Percentiles rank a stretch among this genome's conserved stretches.
phyloP scores from a whole-genome alignment of 2,797 vertebrate species.

The Cygnus olor region DNA sequence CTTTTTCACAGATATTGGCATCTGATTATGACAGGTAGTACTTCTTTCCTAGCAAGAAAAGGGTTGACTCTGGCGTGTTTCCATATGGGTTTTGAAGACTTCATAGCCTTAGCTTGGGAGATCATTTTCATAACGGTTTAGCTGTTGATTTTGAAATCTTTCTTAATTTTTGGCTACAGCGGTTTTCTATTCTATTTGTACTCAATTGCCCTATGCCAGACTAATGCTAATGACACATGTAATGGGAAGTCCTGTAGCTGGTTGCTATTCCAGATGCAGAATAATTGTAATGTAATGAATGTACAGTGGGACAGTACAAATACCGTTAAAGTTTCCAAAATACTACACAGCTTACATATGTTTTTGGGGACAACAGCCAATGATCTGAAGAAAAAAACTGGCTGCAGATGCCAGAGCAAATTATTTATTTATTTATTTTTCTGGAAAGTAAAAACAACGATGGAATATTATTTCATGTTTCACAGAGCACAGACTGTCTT shows the following conservation, averaged over 20 bases:
- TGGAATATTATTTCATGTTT: not conserved
- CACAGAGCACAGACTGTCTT: not conserved
- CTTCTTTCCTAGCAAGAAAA: too few relatives aligned
- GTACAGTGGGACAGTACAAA: not conserved
- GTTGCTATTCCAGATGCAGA: not conserved
- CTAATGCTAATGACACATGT: not conserved
- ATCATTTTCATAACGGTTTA: not conserved
- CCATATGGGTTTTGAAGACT: not conserved
- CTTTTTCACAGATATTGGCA: not conserved
- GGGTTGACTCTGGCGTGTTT: not conserved
- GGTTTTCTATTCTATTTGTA: not conserved
- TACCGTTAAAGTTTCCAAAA: not conserved
- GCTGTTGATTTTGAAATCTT: not conserved
- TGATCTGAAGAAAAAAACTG: not conserved
- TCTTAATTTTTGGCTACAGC: not conserved
- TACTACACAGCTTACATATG: not conserved
- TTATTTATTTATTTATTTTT: not conserved
- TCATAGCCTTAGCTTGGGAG: not conserved
- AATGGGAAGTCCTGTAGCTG: not conserved
- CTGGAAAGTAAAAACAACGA: not conserved
- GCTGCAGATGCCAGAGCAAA: not conserved
- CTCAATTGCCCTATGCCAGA: not conserved
- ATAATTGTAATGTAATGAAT: not conserved
- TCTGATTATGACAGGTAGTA: not conserved
- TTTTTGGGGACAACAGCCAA: not conserved